Evolutionary conservation across 1,140 invertebrate genomes (phyloP), one percentile per base, ranked within the genome.

Genomic region (Drosophila jambulina): DNA sequence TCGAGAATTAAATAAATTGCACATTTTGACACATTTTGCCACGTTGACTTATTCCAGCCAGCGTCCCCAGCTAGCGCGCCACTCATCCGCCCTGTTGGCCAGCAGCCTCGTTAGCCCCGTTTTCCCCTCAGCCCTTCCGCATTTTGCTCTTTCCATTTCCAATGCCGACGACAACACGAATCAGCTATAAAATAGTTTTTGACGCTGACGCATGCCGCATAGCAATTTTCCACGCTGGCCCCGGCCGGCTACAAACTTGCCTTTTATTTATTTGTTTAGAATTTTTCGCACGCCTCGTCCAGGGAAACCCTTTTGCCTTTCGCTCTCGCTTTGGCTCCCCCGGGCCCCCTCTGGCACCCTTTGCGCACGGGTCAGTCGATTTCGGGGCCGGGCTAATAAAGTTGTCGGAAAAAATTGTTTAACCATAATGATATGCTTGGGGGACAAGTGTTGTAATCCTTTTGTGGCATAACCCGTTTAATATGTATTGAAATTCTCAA

Each of bases 11-110:
- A 85, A 90, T 91, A 91, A 90, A 90, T 90, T 82, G 85, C 75
- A 65, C 86, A 91, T 90, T 90, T 90, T 91, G 85, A 90, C 86
- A 90, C 86, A 90, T 90, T 90, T 83, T 90, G 85, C 81, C 69
- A 83, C 82, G 85, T 91, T 90, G 85, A 90, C 85, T 88, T 91
- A 91, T 88, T 90, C 70, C 53, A 56, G 71, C 69, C 53, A 42
- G 34, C 36, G 36, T 34, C n/a, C 56, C 45, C 10, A 51, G 27
- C 27, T 15, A 1, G 27, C 38, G 46, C 42, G 23, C 21, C 53
- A 45, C 53, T 74, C 77, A 60, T 48, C 45, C 68, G 46, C 49
- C 43, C 36, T 8, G 45, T 58, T 58, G 53, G 60, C 49, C 68
- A 62, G 75, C 69, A 78, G 80, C 75, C 83, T 84, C 65, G 83